Conservation (phyloP, 1,140 invertebrate genomes). For the Popillia japonica region DNA sequence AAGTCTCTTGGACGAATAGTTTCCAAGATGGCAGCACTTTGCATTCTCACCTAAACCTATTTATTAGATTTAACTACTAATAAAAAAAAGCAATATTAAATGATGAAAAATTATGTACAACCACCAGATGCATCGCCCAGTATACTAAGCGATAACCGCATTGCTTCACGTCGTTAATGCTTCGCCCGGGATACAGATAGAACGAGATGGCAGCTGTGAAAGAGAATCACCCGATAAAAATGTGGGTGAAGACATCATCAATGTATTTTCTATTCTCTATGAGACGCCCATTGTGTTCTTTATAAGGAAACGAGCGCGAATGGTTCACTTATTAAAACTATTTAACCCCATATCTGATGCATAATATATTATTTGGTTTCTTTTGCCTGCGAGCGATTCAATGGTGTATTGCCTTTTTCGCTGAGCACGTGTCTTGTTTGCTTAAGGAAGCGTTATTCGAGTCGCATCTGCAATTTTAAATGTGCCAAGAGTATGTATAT, state of each 20-base stretch:
- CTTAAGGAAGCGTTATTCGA: conserved; percentile 31
- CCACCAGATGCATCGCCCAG: too few species aligned
- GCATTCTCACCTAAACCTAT: too few species aligned
- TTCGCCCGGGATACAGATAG: neutral
- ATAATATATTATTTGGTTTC: conserved; percentile 13
- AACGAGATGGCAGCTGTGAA: neutral
- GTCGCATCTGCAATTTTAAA: conserved; percentile 33
- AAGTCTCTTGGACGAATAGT: too few species aligned
- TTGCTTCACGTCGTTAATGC: too few species aligned
- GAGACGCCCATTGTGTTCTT: conserved; percentile 25
- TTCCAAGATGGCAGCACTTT: too few species aligned
- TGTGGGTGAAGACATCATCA: conserved; percentile 28
- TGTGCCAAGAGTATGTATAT: conserved; percentile 24
- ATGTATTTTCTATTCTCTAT: conserved; percentile 25
- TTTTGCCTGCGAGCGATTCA: conserved; percentile 12
- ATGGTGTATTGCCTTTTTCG: conserved; percentile 24
- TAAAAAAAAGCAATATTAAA: too few species aligned
- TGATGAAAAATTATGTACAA: too few species aligned
- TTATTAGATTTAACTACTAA: too few species aligned
- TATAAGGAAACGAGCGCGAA: conserved; percentile 19
- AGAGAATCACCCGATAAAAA: conserved; percentile 1
- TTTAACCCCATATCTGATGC: conserved; percentile 25
- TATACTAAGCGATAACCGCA: too few species aligned
- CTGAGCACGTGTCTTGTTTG: conserved; percentile 23
- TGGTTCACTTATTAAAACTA: conserved; percentile 15